phyloP scores from a whole-genome alignment of 2,113 vertebrate species.

The Cochlearius cochlearius region DNA sequence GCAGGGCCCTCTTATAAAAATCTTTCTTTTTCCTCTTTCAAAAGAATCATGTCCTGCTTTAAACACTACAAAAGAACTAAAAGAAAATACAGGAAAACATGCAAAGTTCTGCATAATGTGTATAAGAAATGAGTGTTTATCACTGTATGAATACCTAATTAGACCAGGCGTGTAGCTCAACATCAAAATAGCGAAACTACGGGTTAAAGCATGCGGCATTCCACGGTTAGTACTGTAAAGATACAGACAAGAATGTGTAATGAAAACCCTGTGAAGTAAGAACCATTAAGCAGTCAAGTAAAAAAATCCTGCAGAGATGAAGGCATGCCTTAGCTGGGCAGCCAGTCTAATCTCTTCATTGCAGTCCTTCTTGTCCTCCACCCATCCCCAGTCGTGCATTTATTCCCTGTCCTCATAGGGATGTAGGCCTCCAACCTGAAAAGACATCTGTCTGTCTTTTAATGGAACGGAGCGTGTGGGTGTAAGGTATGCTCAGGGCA shows the following conservation, averaged over 20 bases:
- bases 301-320: conserved; percentile 30
- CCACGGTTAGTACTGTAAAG: background rate
- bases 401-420: background rate
- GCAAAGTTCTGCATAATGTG: conserved; percentile 13
- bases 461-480: background rate
- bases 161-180: background rate
- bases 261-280: background rate
- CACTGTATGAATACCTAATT: conserved; percentile 31
- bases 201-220: background rate
- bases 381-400: background rate
- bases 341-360: background rate
- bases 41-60: background rate
- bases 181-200: background rate
- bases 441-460: background rate
- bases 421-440: background rate
- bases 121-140: conserved; percentile 9
- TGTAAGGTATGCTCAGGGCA: background rate
- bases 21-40: background rate
- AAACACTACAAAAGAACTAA: conserved; percentile 12
- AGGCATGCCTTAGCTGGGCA: background rate
- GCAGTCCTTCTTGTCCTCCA: background rate
- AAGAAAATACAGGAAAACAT: background rate
- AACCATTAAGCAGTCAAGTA: background rate
- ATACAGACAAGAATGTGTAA: background rate
- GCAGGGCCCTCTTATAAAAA: background rate